A percentile compares a stretch with the other conserved stretches of the same genome.
These are phyloP conservation scores for Pyrrhia umbra DNA, from an alignment of 2,888 invertebrate genomes.

Conservation along the genomic window DNA sequence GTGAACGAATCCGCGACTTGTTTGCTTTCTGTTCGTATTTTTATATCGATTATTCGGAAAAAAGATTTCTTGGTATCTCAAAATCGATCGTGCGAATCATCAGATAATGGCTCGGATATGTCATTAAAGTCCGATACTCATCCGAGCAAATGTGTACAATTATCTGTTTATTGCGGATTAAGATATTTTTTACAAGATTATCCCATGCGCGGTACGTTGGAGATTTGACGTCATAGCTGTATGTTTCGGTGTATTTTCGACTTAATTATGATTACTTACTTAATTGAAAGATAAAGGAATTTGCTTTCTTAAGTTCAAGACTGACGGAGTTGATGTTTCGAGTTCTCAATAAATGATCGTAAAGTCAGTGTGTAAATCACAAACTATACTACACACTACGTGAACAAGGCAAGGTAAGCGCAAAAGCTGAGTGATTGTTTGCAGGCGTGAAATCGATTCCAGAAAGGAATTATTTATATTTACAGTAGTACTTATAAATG, in stretches of 20 bases:
- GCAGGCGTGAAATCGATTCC: background rate
- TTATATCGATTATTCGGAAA: slow-evolving; percentile 17
- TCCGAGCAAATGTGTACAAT: slow-evolving; percentile 33
- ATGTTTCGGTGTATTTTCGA: background rate
- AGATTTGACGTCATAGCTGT: slow-evolving; percentile 21
- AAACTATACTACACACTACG: background rate
- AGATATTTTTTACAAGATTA: slow-evolving; percentile 25
- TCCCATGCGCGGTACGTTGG: slow-evolving; percentile 4
- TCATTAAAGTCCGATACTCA: slow-evolving; percentile 33
- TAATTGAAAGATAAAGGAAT: background rate
- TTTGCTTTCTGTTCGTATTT: slow-evolving; percentile 39
- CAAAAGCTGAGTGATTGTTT: background rate
- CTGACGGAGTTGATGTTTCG: background rate
- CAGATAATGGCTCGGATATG: slow-evolving; percentile 37
- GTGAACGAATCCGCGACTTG: slow-evolving; percentile 8
- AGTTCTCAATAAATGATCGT: background rate
- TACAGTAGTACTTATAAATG: background rate
- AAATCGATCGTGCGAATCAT: slow-evolving; percentile 32
- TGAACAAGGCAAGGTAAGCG: background rate
- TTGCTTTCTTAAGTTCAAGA: background rate
- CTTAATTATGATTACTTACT: background rate
- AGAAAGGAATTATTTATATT: background rate
- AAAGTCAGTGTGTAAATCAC: too few relatives aligned
- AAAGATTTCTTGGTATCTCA: slow-evolving; percentile 42
- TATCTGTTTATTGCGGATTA: slow-evolving; percentile 31